Evolutionary conservation across 2,888 invertebrate species (phyloP), one percentile per base, ranked within the genome.

Genomic region (Malthinus seriepunctatus): DNA sequence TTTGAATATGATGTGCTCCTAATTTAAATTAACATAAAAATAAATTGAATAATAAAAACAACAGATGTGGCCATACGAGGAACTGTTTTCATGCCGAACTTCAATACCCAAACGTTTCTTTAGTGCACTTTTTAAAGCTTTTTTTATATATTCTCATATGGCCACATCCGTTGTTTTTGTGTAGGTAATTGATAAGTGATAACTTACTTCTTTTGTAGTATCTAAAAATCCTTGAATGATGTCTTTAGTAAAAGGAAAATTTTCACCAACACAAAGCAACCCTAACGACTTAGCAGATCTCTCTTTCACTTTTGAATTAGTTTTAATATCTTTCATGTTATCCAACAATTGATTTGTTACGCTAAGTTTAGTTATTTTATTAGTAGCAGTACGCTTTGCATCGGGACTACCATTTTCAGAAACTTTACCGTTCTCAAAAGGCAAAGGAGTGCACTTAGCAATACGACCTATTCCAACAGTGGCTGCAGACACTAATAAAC

Each of bases 181-280:
- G n/a, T 23, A 2, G 2, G 3, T n/a, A 1, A 5, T 9, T 42
- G 10, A 4, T 15, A 15, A n/a, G 6, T 15, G 2, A 6, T 1
- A 0, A 42, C 81, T 80, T 73, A 89, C 91, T 76, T 90, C 88
- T 79, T 89, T 91, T 45, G 90, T 88, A 72, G 89, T 86, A 59
- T 88, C 84, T 60, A 95, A 78, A 67, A 95, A 87, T 56, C 88
- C 89, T 64, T 89, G 84, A 10, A 93, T 83, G 63, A 92, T 87
- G 57, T 86, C 83, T 70, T 86, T 84, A 0, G 88, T 85, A 66
- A 89, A 88, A 15, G 88, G 86, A 68, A 91, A 86, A 73, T 92
- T 91, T 75, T 95, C 94, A 0, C 95, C 95, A 49, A 94, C 86
- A 70, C 93, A 93, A 65, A 95, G 76, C 67, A 89, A 81, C 0